Evolutionary conservation across 1,140 invertebrate genomes (phyloP).

Genomic region (Drosophila kurseongensis): DNA sequence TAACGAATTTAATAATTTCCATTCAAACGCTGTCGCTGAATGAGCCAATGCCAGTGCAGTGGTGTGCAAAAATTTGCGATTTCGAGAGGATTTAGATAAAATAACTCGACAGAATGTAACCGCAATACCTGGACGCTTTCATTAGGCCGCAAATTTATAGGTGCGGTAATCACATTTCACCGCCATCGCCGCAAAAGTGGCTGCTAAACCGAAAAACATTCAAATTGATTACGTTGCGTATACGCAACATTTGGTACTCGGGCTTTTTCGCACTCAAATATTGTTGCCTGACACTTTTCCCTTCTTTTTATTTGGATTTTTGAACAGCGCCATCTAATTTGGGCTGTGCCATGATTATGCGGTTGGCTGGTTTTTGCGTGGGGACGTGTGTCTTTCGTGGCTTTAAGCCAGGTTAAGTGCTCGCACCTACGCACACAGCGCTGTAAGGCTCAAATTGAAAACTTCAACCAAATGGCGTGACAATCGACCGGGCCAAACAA

Average conservation of each 20-base stretch:
- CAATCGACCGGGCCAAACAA: constrained; percentile 53
- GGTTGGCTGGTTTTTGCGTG: constrained; percentile 39
- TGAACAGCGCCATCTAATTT: constrained; percentile 35
- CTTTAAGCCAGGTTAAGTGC: constrained; percentile 57
- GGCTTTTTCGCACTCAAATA: constrained; percentile 41
- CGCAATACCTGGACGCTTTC: constrained; percentile 23
- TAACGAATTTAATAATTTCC: constrained; percentile 62
- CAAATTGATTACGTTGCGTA: constrained; percentile 72
- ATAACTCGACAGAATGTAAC: constrained; percentile 16
- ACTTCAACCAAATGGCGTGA: constrained; percentile 41
- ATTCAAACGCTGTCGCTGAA: constrained; percentile 21
- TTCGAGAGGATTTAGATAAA: constrained; percentile 26
- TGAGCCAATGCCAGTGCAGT: constrained; percentile 21
- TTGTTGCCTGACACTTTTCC: constrained; percentile 23
- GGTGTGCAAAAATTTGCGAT: constrained; percentile 41
- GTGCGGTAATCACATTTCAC: constrained; percentile 45
- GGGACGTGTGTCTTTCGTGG: constrained; percentile 1
- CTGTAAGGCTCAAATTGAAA: constrained; percentile 52
- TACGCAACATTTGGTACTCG: constrained; percentile 66
- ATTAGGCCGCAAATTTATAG: constrained; percentile 42
- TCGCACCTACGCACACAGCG: constrained; percentile 45
- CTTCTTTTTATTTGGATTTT: constrained; percentile 16
- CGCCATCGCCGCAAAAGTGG: constrained; percentile 33
- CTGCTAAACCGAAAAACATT: constrained; percentile 64
- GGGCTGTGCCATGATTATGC: constrained; percentile 47